Evolutionary conservation across 2,797 vertebrate species (phyloP).

Genomic region (Scleropages formosus): DNA sequence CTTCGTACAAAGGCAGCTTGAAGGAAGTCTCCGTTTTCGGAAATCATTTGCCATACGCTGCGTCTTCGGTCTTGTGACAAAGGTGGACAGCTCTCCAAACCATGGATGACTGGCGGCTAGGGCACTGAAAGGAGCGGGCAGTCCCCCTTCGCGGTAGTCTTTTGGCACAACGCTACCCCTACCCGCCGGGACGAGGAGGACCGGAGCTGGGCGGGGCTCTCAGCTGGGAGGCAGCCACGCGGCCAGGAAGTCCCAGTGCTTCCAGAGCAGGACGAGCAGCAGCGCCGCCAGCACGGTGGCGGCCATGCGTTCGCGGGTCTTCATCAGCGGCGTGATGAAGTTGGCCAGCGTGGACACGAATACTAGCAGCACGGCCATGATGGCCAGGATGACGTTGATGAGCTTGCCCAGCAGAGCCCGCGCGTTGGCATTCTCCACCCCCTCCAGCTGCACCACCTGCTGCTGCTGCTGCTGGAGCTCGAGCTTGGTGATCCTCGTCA

Average conservation of each 20-base stretch:
- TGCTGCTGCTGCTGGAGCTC: constrained; percentile 98
- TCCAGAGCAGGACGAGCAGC: constrained; percentile 88
- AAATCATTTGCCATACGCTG: constrained; percentile 21
- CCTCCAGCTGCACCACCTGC: constrained; percentile 95
- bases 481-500: constrained; percentile 93
- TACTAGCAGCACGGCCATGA: constrained; percentile 97
- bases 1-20: neutral
- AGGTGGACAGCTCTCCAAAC: constrained; percentile 35
- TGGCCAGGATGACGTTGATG: constrained; percentile 94
- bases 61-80: constrained; percentile 6
- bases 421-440: constrained; percentile 94
- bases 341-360: constrained; percentile 96
- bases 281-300: constrained; percentile 83
- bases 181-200: constrained; percentile 2
- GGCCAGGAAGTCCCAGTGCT: constrained; percentile 94
- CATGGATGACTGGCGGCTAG: neutral
- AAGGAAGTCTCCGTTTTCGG: neutral
- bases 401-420: constrained; percentile 95
- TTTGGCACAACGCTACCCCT: neutral
- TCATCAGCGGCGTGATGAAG: constrained; percentile 98
- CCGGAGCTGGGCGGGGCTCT: constrained; percentile 41
- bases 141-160: neutral
- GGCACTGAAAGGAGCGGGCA: too few relatives aligned
- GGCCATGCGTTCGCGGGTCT: constrained; percentile 85
- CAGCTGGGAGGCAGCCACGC: constrained; percentile 83